These are phyloP conservation scores for Agrilus biguttatus DNA, from an alignment of 2,888 invertebrate genomes.

Conservation along the genomic window DNA sequence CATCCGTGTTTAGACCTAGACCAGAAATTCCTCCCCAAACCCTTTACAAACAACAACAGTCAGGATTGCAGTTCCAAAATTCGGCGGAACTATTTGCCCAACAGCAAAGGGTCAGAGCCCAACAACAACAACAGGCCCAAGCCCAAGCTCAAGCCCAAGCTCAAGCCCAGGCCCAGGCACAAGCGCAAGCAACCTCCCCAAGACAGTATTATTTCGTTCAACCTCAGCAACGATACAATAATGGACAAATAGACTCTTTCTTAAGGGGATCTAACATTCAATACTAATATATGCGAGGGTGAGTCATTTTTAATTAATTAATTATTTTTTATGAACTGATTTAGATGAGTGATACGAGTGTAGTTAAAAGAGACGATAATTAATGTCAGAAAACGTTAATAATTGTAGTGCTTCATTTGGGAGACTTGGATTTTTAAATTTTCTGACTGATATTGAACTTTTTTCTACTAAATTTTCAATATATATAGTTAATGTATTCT, in stretches of 20 bases:
- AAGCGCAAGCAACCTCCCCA: conserved; percentile 19
- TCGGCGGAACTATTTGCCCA: conserved; percentile 36
- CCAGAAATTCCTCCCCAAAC: conserved; percentile 15
- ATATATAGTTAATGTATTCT: too few species aligned
- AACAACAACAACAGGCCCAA: conserved; percentile 33
- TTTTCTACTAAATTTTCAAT: too few species aligned
- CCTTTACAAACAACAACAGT: conserved; percentile 47
- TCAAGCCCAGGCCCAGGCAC: conserved; percentile 25
- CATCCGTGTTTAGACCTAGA: conserved; percentile 35
- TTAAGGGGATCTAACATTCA: conserved; percentile 57
- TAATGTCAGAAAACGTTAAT: too few species aligned
- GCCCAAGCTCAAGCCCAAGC: conserved; percentile 21
- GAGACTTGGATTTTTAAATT: too few species aligned
- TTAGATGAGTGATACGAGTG: too few species aligned
- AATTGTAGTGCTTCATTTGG: too few species aligned
- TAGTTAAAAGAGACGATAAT: too few species aligned
- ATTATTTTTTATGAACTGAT: too few species aligned
- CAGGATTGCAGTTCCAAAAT: conserved; percentile 44
- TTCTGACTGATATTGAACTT: too few species aligned
- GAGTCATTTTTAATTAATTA: too few species aligned
- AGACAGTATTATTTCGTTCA: conserved; percentile 47
- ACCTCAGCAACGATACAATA: conserved; percentile 12
- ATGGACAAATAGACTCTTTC: conserved; percentile 67
- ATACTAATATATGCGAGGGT: conserved; percentile 28
- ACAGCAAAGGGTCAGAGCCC: conserved; percentile 33